A percentile compares a stretch with the other conserved stretches of the same genome.
phyloP scores from a whole-genome alignment of 1,140 invertebrate species.

The Pogonognathellus flavescens region DNA sequence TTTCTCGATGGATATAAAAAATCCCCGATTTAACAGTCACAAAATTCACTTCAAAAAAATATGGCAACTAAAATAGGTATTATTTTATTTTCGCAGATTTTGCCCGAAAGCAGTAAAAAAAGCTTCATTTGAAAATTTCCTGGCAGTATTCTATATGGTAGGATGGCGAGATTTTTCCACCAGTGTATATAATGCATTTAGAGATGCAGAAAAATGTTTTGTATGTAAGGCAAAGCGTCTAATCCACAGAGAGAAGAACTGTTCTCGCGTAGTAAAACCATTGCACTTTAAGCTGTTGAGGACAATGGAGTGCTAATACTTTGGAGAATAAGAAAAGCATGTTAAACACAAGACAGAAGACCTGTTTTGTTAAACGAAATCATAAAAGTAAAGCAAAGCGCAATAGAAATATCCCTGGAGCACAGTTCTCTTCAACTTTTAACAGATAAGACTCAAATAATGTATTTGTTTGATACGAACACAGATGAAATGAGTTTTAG shows the following conservation, averaged over 20 bases:
- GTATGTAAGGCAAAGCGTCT: not conserved
- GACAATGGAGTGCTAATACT: not conserved
- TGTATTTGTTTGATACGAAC: not conserved
- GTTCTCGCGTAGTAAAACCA: not conserved
- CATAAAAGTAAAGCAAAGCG: not conserved
- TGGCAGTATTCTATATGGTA: too few relatives aligned
- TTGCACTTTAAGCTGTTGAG: not conserved
- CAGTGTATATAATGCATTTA: too few relatives aligned
- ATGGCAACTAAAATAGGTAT: too few relatives aligned
- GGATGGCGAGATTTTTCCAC: too few relatives aligned
- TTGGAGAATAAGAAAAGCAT: not conserved
- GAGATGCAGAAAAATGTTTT: too few relatives aligned
- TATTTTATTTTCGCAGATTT: too few relatives aligned
- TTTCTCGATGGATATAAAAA: too few relatives aligned
- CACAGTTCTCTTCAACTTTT: not conserved
- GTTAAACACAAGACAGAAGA: not conserved
- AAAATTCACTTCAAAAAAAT: too few relatives aligned
- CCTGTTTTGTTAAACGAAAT: not conserved
- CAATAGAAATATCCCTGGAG: conserved; percentile 16
- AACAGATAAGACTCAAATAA: conserved; percentile 3
- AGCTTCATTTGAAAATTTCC: too few relatives aligned
- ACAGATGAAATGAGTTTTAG: not conserved
- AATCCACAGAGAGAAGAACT: not conserved
- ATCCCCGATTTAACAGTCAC: too few relatives aligned
- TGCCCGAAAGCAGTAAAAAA: too few relatives aligned